These are phyloP conservation scores for Capitulum mitella DNA, from an alignment of 2,888 invertebrate species.

Conservation along the genomic window DNA sequence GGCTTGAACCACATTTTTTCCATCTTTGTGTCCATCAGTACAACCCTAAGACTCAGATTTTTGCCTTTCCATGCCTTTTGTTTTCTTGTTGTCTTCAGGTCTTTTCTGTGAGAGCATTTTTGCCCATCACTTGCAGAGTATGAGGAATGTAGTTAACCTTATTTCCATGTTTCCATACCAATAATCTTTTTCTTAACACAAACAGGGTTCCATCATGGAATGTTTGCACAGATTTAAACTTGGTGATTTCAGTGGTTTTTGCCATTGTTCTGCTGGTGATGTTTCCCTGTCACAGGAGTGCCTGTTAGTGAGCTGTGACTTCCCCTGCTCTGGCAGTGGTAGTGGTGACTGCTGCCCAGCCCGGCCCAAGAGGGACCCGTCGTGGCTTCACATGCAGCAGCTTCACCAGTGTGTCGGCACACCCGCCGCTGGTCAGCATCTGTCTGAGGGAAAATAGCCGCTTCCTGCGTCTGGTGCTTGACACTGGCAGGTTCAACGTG, in stretches of 20 bases:
- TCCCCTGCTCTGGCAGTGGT: neutral
- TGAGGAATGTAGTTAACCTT: no score
- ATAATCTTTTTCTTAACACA: no score
- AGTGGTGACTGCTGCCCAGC: neutral
- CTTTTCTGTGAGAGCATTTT: no score
- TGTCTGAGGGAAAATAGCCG: neutral
- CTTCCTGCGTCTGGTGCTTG: neutral
- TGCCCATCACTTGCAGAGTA: no score
- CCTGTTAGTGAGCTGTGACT: neutral
- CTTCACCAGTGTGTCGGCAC: neutral
- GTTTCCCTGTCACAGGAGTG: no score
- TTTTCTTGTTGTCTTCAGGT: no score
- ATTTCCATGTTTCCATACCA: no score
- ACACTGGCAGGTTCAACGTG: neutral
- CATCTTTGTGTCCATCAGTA: neutral
- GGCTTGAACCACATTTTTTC: neutral
- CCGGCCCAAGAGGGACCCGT: neutral
- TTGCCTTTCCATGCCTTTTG: no score
- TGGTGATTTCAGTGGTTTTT: no score
- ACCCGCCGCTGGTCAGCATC: constrained; percentile 6
- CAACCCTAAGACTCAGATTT: neutral
- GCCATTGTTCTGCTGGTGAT: neutral
- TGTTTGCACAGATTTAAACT: neutral
- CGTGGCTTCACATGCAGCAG: constrained; percentile 12
- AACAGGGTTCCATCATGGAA: no score